phyloP scores from a whole-genome alignment of 2,797 vertebrate genomes.

The Pipistrellus pipistrellus region DNA sequence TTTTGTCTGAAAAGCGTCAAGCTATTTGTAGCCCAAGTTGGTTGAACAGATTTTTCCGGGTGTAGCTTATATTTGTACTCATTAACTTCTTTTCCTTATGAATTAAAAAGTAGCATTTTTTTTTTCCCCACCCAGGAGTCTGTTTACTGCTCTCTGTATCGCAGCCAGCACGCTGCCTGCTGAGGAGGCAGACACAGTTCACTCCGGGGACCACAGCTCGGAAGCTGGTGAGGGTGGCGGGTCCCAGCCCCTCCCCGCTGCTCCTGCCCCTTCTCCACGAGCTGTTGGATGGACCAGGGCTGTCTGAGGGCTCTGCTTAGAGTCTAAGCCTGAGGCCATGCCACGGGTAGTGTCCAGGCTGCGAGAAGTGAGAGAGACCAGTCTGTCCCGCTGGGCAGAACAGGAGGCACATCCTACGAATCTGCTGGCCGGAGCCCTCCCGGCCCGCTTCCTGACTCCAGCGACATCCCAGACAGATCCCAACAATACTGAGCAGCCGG shows the following conservation, averaged over 20 bases:
- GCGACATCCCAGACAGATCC: background rate
- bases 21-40: conserved; percentile 79
- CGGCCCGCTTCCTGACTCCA: background rate
- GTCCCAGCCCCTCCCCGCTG: too few species aligned
- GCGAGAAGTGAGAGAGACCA: background rate
- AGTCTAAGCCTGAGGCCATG: too few species aligned
- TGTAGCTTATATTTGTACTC: conserved; percentile 72
- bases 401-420: fast-evolving
- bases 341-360: background rate
- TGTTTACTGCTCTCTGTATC: conserved; percentile 63
- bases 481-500: background rate
- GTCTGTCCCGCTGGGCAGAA: background rate
- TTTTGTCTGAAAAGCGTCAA: conserved; percentile 48
- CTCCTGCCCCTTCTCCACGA: background rate
- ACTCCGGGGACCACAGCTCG: background rate
- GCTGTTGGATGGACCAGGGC: background rate
- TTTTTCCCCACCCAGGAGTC: conserved; percentile 6
- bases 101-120: conserved; percentile 73
- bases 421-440: background rate
- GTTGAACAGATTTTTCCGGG: conserved; percentile 80
- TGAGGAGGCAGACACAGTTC: background rate
- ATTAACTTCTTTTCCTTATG: conserved; percentile 81
- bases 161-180: background rate
- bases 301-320: background rate
- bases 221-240: too few species aligned